Evolutionary conservation across 2,888 invertebrate species (phyloP), one percentile per base, ranked within the genome.

Genomic region (Pinctada fucata): DNA sequence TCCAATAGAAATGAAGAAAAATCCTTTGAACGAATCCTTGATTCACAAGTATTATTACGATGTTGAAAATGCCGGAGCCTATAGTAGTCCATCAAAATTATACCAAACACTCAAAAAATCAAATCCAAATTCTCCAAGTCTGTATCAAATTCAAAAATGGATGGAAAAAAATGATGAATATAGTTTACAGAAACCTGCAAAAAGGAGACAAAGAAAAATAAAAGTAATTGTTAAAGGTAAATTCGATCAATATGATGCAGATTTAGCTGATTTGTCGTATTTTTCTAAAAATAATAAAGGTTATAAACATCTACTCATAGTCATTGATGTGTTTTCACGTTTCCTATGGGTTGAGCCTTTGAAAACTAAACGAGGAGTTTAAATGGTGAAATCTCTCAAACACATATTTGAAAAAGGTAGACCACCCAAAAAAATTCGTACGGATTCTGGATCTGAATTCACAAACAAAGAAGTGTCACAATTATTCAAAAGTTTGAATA

Each of bases 151-250:
- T 68, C n/a, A n/a, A n/a, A n/a, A n/a, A n/a, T n/a, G n/a, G n/a
- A n/a, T n/a, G n/a, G n/a, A n/a, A n/a, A n/a, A 80, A 48, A n/a
- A n/a, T n/a, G 80, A 82, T 52, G 79, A 71, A 45, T 82, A 80
- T 49, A 77, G 79, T 75, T 67, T 82, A 8, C 75, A 79, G 69
- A 76, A 75, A 67, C 76, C 72, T 31, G 13, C 70, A 31, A 70
- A 76, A 48, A 73, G 68, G 8, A 73, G 75, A 65, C 71, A 78
- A 45, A 75, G 78, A 50, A 81, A 65, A 49, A 73, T 74, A 68
- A 79, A 52, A 78, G 78, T 81, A 2, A 75, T 83, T 6, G 70
- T 80, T 2, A 68, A 68, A 16, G 72, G 73, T 3, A 58, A 75
- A 47, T 79, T 80, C 49, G 52, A 69, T 50, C n/a, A n/a, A n/a